phyloP scores from a whole-genome alignment of 92 coral and sea anemone genomes.

The Chrysogorgia sp. region DNA sequence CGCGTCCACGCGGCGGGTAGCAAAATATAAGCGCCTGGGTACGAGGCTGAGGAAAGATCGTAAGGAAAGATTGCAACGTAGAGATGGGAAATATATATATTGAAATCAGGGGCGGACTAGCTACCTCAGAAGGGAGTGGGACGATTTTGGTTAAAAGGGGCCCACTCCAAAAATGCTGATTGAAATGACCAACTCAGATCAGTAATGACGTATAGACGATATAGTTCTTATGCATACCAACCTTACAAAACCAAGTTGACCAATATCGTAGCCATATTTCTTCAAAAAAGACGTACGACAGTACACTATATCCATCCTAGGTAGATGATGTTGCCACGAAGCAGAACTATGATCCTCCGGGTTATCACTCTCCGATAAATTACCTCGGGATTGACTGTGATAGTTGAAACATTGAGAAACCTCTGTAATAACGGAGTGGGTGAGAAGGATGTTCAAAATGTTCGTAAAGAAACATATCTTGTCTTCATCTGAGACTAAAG shows the following conservation, averaged over 20 bases:
- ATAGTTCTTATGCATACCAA: constrained; percentile 15
- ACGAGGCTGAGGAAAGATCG: too few species aligned
- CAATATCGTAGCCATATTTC: constrained; percentile 81
- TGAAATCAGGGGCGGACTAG: too few species aligned
- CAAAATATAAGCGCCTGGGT: too few species aligned
- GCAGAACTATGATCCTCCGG: background rate
- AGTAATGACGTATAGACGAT: too few species aligned
- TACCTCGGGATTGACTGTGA: background rate
- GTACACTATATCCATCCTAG: constrained; percentile 25
- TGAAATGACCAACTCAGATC: too few species aligned
- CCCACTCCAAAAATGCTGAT: too few species aligned
- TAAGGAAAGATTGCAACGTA: too few species aligned
- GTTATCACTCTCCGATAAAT: background rate
- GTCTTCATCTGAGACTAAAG: constrained; percentile 65
- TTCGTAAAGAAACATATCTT: constrained; percentile 85
- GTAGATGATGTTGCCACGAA: background rate
- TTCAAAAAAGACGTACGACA: constrained; percentile 53
- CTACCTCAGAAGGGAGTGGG: too few species aligned
- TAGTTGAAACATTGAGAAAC: constrained; percentile 51
- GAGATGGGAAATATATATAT: too few species aligned
- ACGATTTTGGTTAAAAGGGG: too few species aligned
- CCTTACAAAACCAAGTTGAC: constrained; percentile 90
- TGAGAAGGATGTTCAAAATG: constrained; percentile 81
- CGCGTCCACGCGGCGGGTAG: too few species aligned
- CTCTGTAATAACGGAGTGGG: constrained; percentile 81